A percentile compares a stretch with the other conserved stretches of the same genome.
Conservation (phyloP, 2,888 invertebrate genomes). For the Didymodactylos carnosus region DNA sequence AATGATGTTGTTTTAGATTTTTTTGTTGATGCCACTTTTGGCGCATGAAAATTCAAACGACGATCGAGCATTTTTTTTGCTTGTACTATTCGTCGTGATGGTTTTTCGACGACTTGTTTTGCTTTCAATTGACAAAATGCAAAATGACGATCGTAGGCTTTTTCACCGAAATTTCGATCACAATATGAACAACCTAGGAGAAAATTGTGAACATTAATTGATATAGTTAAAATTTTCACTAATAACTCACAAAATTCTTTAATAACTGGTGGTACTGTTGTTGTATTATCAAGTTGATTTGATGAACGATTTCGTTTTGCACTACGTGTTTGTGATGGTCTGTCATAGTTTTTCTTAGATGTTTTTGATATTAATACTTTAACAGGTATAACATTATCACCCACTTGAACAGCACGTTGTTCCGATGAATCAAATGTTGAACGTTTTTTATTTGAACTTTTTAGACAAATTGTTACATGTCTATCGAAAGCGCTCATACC, state of each 20-base stretch:
- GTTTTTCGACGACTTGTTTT: neutral
- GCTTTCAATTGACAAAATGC: neutral
- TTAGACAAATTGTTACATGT: too few species aligned
- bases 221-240: too few species aligned
- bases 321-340: neutral
- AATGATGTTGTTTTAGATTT: neutral
- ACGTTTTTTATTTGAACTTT: too few species aligned
- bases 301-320: neutral
- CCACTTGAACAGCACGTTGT: too few species aligned
- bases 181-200: neutral
- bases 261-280: neutral
- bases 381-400: too few species aligned
- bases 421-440: too few species aligned
- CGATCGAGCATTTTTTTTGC: neutral
- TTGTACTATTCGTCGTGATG: neutral
- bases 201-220: too few species aligned
- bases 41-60: neutral
- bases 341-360: too few species aligned
- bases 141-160: neutral
- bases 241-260: neutral
- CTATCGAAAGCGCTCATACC: too few species aligned
- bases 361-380: too few species aligned
- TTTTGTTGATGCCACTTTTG: neutral
- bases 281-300: too few species aligned
- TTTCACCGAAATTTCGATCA: neutral